Evolutionary conservation across 2,888 invertebrate species (phyloP), one percentile per base, ranked within the genome.

Genomic region (Formica aserva): DNA sequence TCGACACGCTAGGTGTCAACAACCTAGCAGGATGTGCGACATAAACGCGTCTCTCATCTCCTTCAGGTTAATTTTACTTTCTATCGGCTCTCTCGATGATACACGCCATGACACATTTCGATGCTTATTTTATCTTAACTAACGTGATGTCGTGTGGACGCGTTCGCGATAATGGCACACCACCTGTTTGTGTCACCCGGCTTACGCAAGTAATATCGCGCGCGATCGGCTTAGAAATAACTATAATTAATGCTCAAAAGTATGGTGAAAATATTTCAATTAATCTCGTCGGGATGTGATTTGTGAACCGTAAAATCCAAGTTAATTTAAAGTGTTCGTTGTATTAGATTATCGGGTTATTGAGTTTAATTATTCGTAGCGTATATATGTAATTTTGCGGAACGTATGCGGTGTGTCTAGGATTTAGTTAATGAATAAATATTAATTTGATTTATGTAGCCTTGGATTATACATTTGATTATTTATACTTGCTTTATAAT

Each of bases 1-100:
- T 71, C 85, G 66, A 71, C 84, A 67, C 77, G 72, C 72, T 71
- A 60, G 69, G 85, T 86, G 89, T 88, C 89, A 77, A 88, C 81
- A 85, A 89, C 89, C 89, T 66, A 72, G 83, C 78, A 83, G 71
- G 83, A 87, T 81, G 65, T 38, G 32, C 72, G 78, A 67, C 52
- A 74, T 45, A 52, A 26, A 65, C 62, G 78, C 62, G 78, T 26
- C 29, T 60, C 71, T 45, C 41, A 35, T 80, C 69, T 45, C 35
- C n/a, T 48, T 72, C 72, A 71, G n/a, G 22, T 45, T 80, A 75
- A 83, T 75, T 80, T 85, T 81, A 83, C 85, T 85, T 85, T 82
- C 86, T 82, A 81, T 57, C 72, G 38, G 57, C 29, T 71, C 74
- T 38, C 74, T 38, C 62, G 35, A 26, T 55, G 38, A 35, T 22